Conservation (phyloP, 2,113 vertebrate species). For the Geococcyx californianus region DNA sequence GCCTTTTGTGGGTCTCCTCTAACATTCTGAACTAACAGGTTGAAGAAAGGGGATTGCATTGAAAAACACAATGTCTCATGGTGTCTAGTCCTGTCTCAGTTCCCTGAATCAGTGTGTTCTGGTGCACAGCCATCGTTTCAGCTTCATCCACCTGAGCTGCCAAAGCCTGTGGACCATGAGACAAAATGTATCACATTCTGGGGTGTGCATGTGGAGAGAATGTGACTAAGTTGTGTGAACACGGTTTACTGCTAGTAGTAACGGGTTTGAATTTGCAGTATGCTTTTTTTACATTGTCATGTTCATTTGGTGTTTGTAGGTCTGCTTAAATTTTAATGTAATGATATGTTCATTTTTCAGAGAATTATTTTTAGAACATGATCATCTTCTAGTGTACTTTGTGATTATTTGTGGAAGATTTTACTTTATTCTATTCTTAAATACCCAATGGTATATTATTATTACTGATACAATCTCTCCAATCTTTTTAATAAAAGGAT, state of each 20-base stretch:
- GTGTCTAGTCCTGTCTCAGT: neutral
- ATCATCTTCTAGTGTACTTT: neutral
- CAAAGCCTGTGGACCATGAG: neutral
- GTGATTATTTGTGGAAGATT: neutral
- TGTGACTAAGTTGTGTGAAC: neutral
- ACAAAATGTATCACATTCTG: neutral
- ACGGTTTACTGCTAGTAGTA: neutral
- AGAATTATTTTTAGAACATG: neutral
- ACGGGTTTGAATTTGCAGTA: rapidly evolving
- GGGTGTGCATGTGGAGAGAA: neutral
- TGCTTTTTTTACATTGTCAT: neutral
- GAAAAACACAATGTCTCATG: neutral
- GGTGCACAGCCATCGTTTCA: neutral
- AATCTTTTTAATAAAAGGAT: neutral
- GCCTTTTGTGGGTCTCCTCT: neutral
- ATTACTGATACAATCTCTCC: neutral
- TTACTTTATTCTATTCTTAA: neutral
- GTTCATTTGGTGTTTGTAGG: neutral
- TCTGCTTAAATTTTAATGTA: neutral
- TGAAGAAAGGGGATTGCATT: neutral
- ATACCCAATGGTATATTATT: neutral
- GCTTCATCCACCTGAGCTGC: neutral
- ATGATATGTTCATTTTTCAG: rapidly evolving
- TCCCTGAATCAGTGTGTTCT: neutral
- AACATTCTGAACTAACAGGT: neutral